Percentiles rank a stretch among this genome's conserved stretches.
These are phyloP conservation scores for Artibeus jamaicensis DNA, from an alignment of 2,797 vertebrate genomes.

Conservation along the genomic window DNA sequence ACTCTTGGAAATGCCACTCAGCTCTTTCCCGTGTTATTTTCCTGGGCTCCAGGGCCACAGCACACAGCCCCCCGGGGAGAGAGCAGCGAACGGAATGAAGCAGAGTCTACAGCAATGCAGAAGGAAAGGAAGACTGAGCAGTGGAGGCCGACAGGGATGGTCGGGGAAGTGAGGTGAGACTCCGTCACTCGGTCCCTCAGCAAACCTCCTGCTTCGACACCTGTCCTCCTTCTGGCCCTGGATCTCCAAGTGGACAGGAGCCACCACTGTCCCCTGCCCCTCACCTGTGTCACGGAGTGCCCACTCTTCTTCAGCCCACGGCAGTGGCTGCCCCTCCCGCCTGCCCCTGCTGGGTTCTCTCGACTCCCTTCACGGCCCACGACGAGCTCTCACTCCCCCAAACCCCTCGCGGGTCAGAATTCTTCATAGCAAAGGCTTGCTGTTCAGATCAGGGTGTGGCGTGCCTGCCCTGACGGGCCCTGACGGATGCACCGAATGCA, in stretches of 20 bases:
- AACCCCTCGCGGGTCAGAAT: not conserved
- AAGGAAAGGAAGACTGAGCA: not conserved
- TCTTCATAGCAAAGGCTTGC: not conserved
- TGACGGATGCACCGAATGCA: not conserved
- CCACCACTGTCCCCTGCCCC: too few relatives aligned
- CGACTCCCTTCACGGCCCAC: not conserved
- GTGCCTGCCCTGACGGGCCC: not conserved
- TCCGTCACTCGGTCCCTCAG: not conserved
- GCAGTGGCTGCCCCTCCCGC: not conserved
- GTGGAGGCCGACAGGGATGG: not conserved
- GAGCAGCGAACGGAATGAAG: not conserved
- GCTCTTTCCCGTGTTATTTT: not conserved
- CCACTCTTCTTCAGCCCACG: not conserved
- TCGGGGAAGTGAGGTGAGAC: not conserved
- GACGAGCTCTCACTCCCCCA: not conserved
- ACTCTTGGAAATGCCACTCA: not conserved
- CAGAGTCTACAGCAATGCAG: too few relatives aligned
- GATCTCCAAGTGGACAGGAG: too few relatives aligned
- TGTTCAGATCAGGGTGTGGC: not conserved
- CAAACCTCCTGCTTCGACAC: not conserved
- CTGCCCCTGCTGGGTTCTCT: too few relatives aligned
- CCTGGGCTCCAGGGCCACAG: not conserved
- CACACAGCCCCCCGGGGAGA: not conserved
- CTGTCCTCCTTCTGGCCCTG: too few relatives aligned
- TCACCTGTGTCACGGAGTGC: accelerated